These are phyloP conservation scores for Leptopilina boulardi DNA, from an alignment of 1,140 invertebrate species.

Conservation along the genomic window DNA sequence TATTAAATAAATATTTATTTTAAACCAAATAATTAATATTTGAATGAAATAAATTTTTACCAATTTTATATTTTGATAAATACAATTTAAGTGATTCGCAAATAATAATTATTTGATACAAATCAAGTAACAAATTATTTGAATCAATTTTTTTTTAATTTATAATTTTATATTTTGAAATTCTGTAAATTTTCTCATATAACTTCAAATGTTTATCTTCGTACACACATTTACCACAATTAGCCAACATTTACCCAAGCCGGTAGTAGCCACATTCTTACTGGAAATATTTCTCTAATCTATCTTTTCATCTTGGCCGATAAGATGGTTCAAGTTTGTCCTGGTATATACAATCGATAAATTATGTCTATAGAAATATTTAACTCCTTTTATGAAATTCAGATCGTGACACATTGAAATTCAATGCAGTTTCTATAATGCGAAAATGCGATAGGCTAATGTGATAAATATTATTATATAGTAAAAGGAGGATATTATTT, in stretches of 20 bases:
- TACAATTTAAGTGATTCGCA: too few relatives aligned
- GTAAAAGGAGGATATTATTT: not conserved
- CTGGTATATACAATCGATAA: not conserved
- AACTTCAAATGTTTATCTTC: not conserved
- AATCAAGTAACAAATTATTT: too few relatives aligned
- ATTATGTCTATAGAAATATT: not conserved
- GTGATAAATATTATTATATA: not conserved
- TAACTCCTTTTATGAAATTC: not conserved
- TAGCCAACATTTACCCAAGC: constrained; percentile 22
- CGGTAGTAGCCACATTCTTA: constrained; percentile 15
- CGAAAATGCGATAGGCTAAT: not conserved
- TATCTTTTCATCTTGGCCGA: constrained; percentile 8
- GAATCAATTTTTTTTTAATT: too few relatives aligned
- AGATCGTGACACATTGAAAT: constrained; percentile 6
- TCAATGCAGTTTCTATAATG: not conserved
- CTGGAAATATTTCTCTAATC: constrained; percentile 22
- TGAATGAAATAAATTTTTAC: too few relatives aligned
- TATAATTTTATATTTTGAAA: too few relatives aligned
- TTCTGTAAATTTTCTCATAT: too few relatives aligned
- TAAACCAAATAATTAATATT: too few relatives aligned
- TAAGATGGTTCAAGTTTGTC: constrained; percentile 22
- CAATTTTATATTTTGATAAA: too few relatives aligned
- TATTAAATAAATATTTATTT: too few relatives aligned
- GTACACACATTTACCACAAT: constrained; percentile 9
- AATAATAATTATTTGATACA: too few relatives aligned